Evolutionary conservation across 2,888 invertebrate genomes (phyloP), one percentile per base, ranked within the genome.

Genomic region (Caenorhabditis japonica): DNA sequence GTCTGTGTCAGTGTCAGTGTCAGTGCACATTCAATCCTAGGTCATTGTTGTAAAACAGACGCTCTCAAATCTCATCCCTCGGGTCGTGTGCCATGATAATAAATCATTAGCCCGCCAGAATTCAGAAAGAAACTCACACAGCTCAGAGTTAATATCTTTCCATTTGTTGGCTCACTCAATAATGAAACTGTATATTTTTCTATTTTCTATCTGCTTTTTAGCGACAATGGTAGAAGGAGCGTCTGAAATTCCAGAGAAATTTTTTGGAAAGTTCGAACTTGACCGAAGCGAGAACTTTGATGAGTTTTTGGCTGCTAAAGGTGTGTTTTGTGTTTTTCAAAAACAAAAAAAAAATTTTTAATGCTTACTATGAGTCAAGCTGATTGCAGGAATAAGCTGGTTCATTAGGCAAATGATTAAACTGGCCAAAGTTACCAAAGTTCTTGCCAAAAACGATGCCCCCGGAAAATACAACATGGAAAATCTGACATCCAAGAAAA

Each of bases 201-300:
- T 68, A 44, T 52, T 52, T n/a, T 33, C 19, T n/a, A 23, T 58
- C 19, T 66, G 56, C 66, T 56, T 66, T 66, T 25, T 66, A 66
- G 66, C 56, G 4, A 51, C 46, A 17, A 73, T 68, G 68, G 52
- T 58, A 1, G 61, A 70, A 34, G 61, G 51, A 0, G 49, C 66
- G 21, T 61, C 69, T 7, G 53, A 62, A 39, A 72, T 87, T 41
- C 87, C 87, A 1, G 77, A 76, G 5, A 77, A 78, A 51, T 87
- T 87, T 60, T 79, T 85, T 30, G 87, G 87, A 15, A 68, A 66
- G 13, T 87, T 81, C 73, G 79, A 79, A 5, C 69, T 85, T 21
- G 85, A 87, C 43, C 66, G 61, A 36, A 83, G 82, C 55, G 87
- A 87, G 66, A 85, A 87, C 47, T 87, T 87, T 60, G 87, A 87